Percentiles rank a stretch among this genome's conserved stretches.
These are phyloP conservation scores for Ptilonorhynchus violaceus DNA, from an alignment of 2,113 vertebrate species.

Conservation along the genomic window DNA sequence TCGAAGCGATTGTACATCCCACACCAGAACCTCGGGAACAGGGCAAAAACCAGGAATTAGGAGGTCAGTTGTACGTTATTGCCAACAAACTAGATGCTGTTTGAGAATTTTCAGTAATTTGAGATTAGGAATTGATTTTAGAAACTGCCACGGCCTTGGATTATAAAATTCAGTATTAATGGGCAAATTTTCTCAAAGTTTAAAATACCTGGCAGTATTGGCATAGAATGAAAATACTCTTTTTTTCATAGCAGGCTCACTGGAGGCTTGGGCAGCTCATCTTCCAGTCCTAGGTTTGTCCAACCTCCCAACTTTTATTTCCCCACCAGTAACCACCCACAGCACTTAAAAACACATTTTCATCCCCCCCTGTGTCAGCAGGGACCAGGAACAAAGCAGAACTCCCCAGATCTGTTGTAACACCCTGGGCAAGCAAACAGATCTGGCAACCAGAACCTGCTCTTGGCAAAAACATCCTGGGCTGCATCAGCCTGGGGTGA, in stretches of 20 bases:
- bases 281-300: background rate
- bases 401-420: background rate
- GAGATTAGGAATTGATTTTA: background rate
- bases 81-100: background rate
- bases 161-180: background rate
- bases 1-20: conserved; percentile 84
- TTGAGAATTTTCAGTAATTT: background rate
- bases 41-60: background rate
- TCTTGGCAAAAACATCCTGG: background rate
- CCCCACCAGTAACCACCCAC: background rate
- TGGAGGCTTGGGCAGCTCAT: background rate
- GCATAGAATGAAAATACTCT: background rate
- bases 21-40: conserved; percentile 78
- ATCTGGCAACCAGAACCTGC: background rate
- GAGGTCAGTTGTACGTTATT: fast-evolving
- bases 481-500: background rate
- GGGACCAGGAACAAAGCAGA: background rate
- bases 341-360: background rate
- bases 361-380: background rate
- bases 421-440: background rate
- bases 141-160: background rate
- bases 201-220: background rate
- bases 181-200: background rate
- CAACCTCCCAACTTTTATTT: background rate
- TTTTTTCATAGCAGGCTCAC: background rate